Evolutionary conservation across 1,140 invertebrate species (phyloP), one percentile per base, ranked within the genome.

Genomic region (Drosophila persimilis): DNA sequence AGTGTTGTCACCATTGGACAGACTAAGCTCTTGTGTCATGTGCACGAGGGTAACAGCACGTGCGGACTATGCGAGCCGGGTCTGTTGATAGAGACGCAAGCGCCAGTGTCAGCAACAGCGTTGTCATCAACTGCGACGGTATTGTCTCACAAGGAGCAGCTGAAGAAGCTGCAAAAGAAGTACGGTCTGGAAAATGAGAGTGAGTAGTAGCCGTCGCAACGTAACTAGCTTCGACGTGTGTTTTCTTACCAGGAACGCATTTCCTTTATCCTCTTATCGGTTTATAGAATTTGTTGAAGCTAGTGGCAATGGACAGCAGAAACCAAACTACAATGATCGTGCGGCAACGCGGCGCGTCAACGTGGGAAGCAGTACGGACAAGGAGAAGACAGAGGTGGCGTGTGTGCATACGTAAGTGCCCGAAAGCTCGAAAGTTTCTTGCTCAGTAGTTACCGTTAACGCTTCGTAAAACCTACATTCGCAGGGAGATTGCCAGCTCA

Each of bases 31-130:
- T 85, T 97, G 2, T 95, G 97, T 80, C 98, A 98, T 90, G 95
- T 98, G 56, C 98, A 99, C 90, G 93, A 93, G 26, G 96, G 97
- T 0, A 93, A 93, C 65, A 95, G 96, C 70, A 98, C 97, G 0
- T 99, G 98, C 89, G 95, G 96, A 0, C 93, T 96, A 64, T 99
- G 98, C 92, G 97, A 98, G 90, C 97, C 97, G 0, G 97, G 97
- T 7, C 93, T 97, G 26, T 80, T 97, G 11, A 93, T 93, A 74
- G 93, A 90, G 29, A 53, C 76, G 0, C 46, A 62, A 6, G 31
- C 47, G 8, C 17, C 50, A 0, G 22, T 26, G 3, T 51, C 59
- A 29, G 15, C 64, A 7, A 24, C 76, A 35, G 22, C 41, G 0
- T 31, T 60, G 17, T 24, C 63, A 20, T 52, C 57, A 9, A 58